These are phyloP conservation scores for Orchesellides sinensis DNA, from an alignment of 2,888 invertebrate genomes.

Conservation along the genomic window DNA sequence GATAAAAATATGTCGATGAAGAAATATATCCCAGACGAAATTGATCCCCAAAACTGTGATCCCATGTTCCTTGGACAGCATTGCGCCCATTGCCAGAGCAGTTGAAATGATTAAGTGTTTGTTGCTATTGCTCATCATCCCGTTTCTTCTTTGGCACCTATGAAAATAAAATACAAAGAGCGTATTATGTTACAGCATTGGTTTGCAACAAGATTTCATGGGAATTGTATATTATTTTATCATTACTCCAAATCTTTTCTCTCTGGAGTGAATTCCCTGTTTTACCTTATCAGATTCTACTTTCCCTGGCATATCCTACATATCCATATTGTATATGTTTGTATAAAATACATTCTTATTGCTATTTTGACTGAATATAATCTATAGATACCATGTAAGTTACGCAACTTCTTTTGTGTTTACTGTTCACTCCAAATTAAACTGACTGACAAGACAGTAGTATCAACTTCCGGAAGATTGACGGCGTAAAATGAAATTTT, in stretches of 20 bases:
- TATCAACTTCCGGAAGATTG: slow-evolving; percentile 30
- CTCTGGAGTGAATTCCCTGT: no score
- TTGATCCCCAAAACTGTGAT: slow-evolving; percentile 89
- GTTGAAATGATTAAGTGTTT: slow-evolving; percentile 70
- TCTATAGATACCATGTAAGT: no score
- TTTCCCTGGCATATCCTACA: no score
- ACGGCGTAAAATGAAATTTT: slow-evolving; percentile 39
- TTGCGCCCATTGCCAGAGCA: slow-evolving; percentile 78
- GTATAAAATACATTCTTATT: no score
- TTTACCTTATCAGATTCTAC: no score
- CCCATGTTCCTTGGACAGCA: slow-evolving; percentile 93
- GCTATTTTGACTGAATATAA: no score
- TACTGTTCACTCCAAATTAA: slow-evolving; percentile 48
- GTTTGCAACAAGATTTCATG: no score
- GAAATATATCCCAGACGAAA: slow-evolving; percentile 85
- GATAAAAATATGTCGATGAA: slow-evolving; percentile 70
- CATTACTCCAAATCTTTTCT: no score
- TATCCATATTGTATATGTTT: no score
- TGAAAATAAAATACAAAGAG: slow-evolving; percentile 24
- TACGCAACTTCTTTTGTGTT: no score
- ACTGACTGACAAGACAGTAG: slow-evolving; percentile 44
- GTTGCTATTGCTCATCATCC: slow-evolving; percentile 62
- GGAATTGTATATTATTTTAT: no score
- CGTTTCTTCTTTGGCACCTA: slow-evolving; percentile 73
- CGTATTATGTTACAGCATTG: no score